These are phyloP conservation scores for Phymorhynchus buccinoides DNA, from an alignment of 1,140 invertebrate genomes.

Conservation along the genomic window DNA sequence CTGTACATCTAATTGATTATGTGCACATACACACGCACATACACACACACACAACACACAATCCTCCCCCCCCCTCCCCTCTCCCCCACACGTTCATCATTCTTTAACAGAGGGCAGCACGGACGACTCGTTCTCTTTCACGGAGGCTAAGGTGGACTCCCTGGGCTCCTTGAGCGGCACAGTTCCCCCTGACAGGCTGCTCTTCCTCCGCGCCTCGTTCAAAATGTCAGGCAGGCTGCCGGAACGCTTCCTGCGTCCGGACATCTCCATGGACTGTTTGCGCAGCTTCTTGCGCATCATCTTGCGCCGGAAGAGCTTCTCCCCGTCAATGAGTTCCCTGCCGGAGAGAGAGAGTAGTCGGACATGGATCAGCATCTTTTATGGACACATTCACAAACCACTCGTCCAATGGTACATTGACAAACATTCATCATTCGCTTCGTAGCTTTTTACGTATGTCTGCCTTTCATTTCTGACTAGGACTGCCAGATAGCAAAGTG, in stretches of 20 bases:
- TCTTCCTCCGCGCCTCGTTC: constrained; percentile 21
- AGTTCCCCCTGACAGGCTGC: neutral
- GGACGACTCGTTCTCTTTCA: neutral
- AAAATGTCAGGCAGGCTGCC: constrained; percentile 34
- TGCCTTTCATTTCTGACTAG: too few relatives aligned
- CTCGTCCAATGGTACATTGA: too few relatives aligned
- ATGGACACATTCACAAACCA: too few relatives aligned
- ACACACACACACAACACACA: too few relatives aligned
- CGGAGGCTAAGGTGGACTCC: neutral
- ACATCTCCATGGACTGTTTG: constrained; percentile 19
- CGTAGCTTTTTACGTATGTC: too few relatives aligned
- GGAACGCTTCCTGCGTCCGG: neutral
- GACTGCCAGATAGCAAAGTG: too few relatives aligned
- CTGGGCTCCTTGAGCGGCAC: neutral
- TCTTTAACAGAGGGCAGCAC: neutral
- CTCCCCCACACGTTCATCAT: neutral
- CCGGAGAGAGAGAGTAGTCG: too few relatives aligned
- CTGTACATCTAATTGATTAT: too few relatives aligned
- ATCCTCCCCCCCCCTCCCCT: too few relatives aligned
- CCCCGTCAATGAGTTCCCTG: constrained; percentile 41
- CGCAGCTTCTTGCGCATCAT: constrained; percentile 39
- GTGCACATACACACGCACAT: too few relatives aligned
- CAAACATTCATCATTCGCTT: too few relatives aligned
- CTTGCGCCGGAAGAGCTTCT: constrained; percentile 40
- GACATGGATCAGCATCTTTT: too few relatives aligned